phyloP scores from a whole-genome alignment of 2,888 invertebrate species.

The Epinotia demarniana region DNA sequence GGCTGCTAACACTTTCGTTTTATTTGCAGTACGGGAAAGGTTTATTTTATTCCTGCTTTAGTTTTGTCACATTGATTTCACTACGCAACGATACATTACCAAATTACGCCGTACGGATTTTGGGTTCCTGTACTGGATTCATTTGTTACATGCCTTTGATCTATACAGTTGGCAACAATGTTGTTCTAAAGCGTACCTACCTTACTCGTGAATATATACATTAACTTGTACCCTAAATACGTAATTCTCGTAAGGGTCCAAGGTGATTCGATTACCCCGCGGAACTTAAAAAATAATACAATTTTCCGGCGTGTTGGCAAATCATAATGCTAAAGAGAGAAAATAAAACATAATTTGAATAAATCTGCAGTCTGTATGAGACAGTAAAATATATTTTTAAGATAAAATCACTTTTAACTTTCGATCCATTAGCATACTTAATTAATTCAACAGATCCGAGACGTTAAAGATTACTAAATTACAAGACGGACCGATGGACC shows the following conservation, averaged over 20 bases:
- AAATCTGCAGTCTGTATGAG: not conserved
- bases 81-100: not conserved
- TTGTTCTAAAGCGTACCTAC: constrained; percentile 29
- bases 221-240: constrained; percentile 3
- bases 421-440: constrained; percentile 31
- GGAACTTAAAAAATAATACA: too few species aligned
- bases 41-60: too few species aligned
- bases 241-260: not conserved
- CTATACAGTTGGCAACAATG: constrained; percentile 37
- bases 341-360: not conserved
- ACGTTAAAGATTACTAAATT: constrained; percentile 43
- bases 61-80: not conserved
- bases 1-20: not conserved
- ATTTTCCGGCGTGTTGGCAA: not conserved
- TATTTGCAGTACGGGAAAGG: not conserved
- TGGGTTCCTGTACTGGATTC: constrained; percentile 13
- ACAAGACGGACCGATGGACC: constrained; percentile 46
- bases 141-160: constrained; percentile 10
- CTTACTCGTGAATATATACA: constrained; percentile 12
- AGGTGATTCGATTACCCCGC: not conserved
- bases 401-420: constrained; percentile 18
- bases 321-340: not conserved
- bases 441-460: constrained; percentile 34
- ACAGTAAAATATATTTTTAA: not conserved
- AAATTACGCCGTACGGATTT: not conserved